A percentile compares a stretch with the other conserved stretches of the same genome.
Evolutionary conservation across 1,140 invertebrate species (phyloP).

Genomic region (Ptiloglossa arizonensis): DNA sequence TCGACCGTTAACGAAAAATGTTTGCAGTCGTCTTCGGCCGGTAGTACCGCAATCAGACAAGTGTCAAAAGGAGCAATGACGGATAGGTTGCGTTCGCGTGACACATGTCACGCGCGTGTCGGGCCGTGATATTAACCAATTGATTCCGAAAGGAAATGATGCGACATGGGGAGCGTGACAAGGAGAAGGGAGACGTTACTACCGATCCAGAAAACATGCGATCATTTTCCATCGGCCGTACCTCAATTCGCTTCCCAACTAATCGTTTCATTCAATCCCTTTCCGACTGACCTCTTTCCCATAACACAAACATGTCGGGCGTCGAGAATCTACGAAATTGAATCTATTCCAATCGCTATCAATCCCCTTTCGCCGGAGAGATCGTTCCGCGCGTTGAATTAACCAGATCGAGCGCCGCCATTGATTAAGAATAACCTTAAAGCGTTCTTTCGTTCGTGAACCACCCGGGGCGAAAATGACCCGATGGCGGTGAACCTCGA

Average conservation of each 20-base stretch:
- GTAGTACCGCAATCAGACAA: conserved; percentile 15
- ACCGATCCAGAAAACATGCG: conserved; percentile 57
- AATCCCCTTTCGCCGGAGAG: neutral
- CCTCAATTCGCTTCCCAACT: conserved; percentile 35
- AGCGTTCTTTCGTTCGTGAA: too few species aligned
- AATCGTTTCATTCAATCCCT: conserved; percentile 41
- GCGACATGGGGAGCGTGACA: conserved; percentile 33
- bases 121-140: conserved; percentile 63
- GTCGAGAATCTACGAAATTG: too few species aligned
- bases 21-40: neutral
- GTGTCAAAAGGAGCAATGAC: conserved; percentile 19
- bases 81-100: conserved; percentile 44
- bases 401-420: too few species aligned
- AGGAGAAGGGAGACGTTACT: conserved; percentile 18
- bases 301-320: conserved; percentile 1
- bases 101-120: conserved; percentile 52
- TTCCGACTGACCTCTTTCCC: conserved; percentile 28
- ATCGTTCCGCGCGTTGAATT: neutral
- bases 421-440: too few species aligned
- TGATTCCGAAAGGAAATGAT: conserved; percentile 59
- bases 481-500: too few species aligned
- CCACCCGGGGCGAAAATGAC: too few species aligned
- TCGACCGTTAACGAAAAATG: neutral
- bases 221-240: conserved; percentile 8
- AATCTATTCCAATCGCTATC: neutral